Evolutionary conservation across 2,888 invertebrate genomes (phyloP).

Genomic region (Sepiola atlantica): DNA sequence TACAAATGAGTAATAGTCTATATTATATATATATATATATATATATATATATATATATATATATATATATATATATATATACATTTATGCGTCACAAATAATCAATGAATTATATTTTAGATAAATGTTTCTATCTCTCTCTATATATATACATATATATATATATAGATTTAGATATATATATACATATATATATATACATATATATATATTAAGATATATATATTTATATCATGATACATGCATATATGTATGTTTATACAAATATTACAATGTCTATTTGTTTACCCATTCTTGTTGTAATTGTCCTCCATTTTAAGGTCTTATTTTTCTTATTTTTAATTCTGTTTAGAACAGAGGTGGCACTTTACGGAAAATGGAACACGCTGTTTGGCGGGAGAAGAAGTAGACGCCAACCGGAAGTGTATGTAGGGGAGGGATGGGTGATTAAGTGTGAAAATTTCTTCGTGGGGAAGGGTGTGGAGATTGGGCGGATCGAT

Average conservation of each 20-base stretch:
- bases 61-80: not conserved
- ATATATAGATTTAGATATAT: not conserved
- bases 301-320: not conserved
- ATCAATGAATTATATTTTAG: not conserved
- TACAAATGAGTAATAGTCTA: not conserved
- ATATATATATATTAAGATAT: too few species aligned
- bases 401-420: not conserved
- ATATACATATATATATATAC: too few species aligned
- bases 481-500: not conserved
- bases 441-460: not conserved
- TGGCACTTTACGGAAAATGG: constrained; percentile 20
- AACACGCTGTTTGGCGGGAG: constrained; percentile 10
- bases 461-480: not conserved
- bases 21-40: not conserved
- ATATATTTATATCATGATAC: too few species aligned
- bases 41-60: not conserved
- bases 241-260: too few species aligned
- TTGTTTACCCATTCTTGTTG: not conserved
- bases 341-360: constrained; percentile 9
- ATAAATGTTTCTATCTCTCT: too few species aligned
- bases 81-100: not conserved
- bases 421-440: not conserved
- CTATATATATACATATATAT: not conserved
- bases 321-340: not conserved
- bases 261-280: too few species aligned